Evolutionary conservation across 30 jellyfish, hydroid and myxozoan genomes (phyloP).

Genomic region (Calvadosia cruxmelitensis): DNA sequence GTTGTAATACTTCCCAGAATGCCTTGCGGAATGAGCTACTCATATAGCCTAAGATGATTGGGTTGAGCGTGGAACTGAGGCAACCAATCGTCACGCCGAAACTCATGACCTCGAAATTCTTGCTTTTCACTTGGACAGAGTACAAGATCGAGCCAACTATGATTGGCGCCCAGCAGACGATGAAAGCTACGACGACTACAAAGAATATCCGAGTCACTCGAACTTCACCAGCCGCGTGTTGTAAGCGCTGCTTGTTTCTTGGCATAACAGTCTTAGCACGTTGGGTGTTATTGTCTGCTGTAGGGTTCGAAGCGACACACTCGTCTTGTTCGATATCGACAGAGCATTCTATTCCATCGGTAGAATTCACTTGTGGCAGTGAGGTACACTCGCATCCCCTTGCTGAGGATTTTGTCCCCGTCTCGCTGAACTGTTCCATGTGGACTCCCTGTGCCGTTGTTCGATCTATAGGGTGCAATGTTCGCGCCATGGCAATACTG

Average conservation of each 20-base stretch:
- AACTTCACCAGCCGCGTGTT: too few relatives aligned
- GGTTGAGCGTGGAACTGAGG: conserved; percentile 67
- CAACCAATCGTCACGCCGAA: conserved; percentile 70
- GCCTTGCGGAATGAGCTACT: conserved; percentile 48
- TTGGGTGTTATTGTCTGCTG: not conserved
- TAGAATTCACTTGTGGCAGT: too few relatives aligned
- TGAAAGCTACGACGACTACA: conserved; percentile 63
- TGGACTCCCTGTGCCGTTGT: too few relatives aligned
- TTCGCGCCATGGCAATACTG: conserved; percentile 21
- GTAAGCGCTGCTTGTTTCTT: too few relatives aligned
- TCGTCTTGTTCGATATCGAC: too few relatives aligned
- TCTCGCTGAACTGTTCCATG: too few relatives aligned
- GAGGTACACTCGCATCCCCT: not conserved
- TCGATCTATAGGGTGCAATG: not conserved
- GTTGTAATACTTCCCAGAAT: conserved; percentile 12
- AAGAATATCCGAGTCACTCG: conserved; percentile 71
- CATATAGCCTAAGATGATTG: conserved; percentile 77
- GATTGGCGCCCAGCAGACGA: conserved; percentile 94
- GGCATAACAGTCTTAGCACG: not conserved
- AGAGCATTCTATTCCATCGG: too few relatives aligned
- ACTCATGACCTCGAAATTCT: conserved; percentile 39
- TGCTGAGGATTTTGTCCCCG: not conserved
- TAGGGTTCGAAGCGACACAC: not conserved
- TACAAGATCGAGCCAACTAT: conserved; percentile 47
- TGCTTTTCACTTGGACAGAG: conserved; percentile 49